These are phyloP conservation scores for Enteromius mattozi DNA, from an alignment of 2,797 vertebrate genomes.

Conservation along the genomic window DNA sequence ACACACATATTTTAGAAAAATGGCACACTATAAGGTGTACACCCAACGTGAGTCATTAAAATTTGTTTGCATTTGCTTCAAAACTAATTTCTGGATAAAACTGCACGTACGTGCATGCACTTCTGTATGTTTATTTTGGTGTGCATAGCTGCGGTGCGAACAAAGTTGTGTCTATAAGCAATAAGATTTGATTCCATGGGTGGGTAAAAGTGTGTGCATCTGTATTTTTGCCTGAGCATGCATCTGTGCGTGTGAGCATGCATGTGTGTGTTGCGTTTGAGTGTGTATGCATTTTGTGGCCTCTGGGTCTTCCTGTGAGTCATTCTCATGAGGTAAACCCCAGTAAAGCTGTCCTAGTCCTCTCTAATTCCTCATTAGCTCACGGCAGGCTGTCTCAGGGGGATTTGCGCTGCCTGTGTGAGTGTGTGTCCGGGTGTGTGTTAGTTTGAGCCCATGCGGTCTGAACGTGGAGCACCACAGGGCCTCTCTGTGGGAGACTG, in stretches of 20 bases:
- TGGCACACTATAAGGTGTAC: neutral
- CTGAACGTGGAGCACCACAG: slow-evolving; percentile 64
- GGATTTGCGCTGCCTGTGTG: slow-evolving; percentile 65
- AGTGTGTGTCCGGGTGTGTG: slow-evolving; percentile 39
- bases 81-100: slow-evolving; percentile 37
- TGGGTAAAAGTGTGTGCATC: slow-evolving; percentile 37
- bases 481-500: slow-evolving; percentile 64
- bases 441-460: slow-evolving; percentile 53
- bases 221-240: slow-evolving; percentile 38
- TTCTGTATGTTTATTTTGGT: slow-evolving; percentile 30
- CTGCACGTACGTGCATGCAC: slow-evolving; percentile 29
- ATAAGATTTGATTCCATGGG: slow-evolving; percentile 42
- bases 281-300: slow-evolving; percentile 58
- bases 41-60: slow-evolving; percentile 27
- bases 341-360: slow-evolving; percentile 76
- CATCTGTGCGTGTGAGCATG: slow-evolving; percentile 36
- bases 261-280: slow-evolving; percentile 48
- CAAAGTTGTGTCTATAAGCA: slow-evolving; percentile 46
- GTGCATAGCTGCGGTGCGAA: slow-evolving; percentile 20
- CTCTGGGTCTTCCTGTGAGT: slow-evolving; percentile 74
- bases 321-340: slow-evolving; percentile 72
- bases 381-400: slow-evolving; percentile 74
- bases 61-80: slow-evolving; percentile 31
- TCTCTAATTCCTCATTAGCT: slow-evolving; percentile 80
- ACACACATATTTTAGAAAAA: neutral